Percentiles rank a stretch among this genome's conserved stretches.
phyloP scores from a whole-genome alignment of 2,888 invertebrate genomes.

The Coleophora flavipennella region DNA sequence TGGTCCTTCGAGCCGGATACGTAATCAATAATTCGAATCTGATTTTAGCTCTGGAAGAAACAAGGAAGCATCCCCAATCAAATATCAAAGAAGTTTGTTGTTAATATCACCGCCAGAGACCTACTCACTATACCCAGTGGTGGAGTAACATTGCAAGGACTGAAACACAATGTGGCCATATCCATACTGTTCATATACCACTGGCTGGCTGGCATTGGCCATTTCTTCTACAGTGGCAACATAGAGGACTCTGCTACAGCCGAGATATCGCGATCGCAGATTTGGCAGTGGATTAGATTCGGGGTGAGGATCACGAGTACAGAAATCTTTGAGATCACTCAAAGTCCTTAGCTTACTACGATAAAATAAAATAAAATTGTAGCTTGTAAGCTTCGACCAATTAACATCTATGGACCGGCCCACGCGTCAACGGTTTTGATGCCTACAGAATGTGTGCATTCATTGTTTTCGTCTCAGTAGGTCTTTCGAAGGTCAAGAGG shows the following conservation, averaged over 20 bases:
- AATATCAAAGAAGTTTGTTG: constrained; percentile 45
- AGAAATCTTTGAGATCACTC: too few relatives aligned
- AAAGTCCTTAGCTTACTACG: too few relatives aligned
- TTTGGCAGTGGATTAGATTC: constrained; percentile 83
- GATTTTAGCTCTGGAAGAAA: constrained; percentile 62
- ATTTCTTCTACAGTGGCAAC: constrained; percentile 75
- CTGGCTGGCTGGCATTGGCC: constrained; percentile 78
- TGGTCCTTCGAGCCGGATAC: not conserved
- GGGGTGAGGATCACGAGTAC: constrained; percentile 40
- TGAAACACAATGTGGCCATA: constrained; percentile 77
- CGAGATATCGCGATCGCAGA: constrained; percentile 80
- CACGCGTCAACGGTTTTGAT: too few relatives aligned
- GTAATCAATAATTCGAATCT: too few relatives aligned
- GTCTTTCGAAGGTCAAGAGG: too few relatives aligned
- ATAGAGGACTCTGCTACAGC: constrained; percentile 84
- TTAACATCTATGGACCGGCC: too few relatives aligned
- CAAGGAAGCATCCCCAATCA: constrained; percentile 64
- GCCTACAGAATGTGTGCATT: too few relatives aligned
- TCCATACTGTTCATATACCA: constrained; percentile 78
- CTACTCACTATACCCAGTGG: constrained; percentile 74
- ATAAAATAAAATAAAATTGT: too few relatives aligned
- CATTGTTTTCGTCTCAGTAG: too few relatives aligned
- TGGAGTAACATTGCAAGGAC: constrained; percentile 74
- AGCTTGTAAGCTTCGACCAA: too few relatives aligned
- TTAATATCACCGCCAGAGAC: constrained; percentile 55